These are phyloP conservation scores for Thereva unica DNA, from an alignment of 2,888 invertebrate genomes.

Conservation along the genomic window DNA sequence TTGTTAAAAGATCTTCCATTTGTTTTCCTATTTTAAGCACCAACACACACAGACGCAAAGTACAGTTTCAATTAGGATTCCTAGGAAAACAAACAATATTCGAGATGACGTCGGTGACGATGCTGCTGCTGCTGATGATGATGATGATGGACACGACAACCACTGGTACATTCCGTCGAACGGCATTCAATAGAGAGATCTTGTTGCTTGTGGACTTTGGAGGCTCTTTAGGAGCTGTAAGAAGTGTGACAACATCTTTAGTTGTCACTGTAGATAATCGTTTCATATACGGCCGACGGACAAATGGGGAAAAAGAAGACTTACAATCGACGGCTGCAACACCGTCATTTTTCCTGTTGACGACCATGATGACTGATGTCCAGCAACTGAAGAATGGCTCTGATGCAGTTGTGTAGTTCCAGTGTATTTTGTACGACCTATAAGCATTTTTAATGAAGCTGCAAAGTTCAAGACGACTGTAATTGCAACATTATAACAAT, in stretches of 20 bases:
- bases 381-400: not conserved
- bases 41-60: conserved; percentile 39
- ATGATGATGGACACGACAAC: conserved; percentile 7
- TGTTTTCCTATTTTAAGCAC: conserved; percentile 34
- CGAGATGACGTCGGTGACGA: no score
- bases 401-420: not conserved
- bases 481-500: no score
- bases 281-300: conserved; percentile 8
- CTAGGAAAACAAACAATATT: conserved; percentile 36
- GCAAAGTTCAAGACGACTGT: no score
- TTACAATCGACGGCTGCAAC: conserved; percentile 2
- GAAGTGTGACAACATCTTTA: conserved; percentile 40
- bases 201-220: conserved; percentile 14
- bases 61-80: conserved; percentile 42
- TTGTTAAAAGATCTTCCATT: conserved; percentile 30
- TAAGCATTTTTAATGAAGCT: no score
- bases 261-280: conserved; percentile 34
- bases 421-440: not conserved
- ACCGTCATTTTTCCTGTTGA: not conserved
- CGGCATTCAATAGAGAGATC: conserved; percentile 18
- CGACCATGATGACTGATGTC: conserved; percentile 1
- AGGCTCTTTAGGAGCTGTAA: not conserved
- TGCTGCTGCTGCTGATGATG: conserved; percentile 4
- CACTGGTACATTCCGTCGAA: not conserved
- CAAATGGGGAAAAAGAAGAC: not conserved